Base-by-base conservation (phyloP, 2,113 vertebrate species). In the Sprattus sprattus region DNA sequence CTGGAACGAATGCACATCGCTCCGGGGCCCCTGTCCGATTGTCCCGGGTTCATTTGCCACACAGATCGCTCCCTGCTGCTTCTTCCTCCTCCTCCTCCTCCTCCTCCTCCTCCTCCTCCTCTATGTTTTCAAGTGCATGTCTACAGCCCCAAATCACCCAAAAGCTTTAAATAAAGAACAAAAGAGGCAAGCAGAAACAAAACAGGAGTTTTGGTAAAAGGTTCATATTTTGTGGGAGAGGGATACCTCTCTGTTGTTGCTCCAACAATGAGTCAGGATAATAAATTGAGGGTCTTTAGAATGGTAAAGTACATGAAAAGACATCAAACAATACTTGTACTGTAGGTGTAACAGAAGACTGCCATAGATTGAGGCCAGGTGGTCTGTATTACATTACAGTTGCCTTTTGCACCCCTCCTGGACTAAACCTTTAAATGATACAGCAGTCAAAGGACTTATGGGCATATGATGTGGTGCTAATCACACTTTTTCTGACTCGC, bases 321-420 rank as follows among this genome's bases (percentile, higher is more conserved):
- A 78, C 71, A 39, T 78, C 71, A 78, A 78, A 78, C 71, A 78
- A 13, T 39, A 10, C 10, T 0, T 6, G 32, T 39, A 32, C 71
- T 78, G 28, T 32, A 39, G 71, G 71, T 11, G 32, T 78, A 78
- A 78, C 10, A 78, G 71, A 78, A 78, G 71, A 78, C 71, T 78
- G 71, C 28, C 32, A 15, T 32, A 16, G 28, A 78, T 78, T 78
- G 28, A 78, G 71, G 71, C 71, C 71, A 78, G 71, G 71, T 78
- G 71, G 71, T 28, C 32, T 32, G 28, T 32, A 78, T 78, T 78
- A 78, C 11, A 39, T 78, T 78, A 78, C 71, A 78, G 71, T 39
- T 78, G 15, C 71, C 71, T 78, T 78, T 78, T 78, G 71, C 71
- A 78, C 9, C 71, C 71, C 71, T 78, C 71, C 71, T 39, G 32